Percentiles rank a stretch among this genome's conserved stretches.
These are phyloP conservation scores for Miniopterus natalensis DNA, from an alignment of 2,113 vertebrate species.

Conservation along the genomic window DNA sequence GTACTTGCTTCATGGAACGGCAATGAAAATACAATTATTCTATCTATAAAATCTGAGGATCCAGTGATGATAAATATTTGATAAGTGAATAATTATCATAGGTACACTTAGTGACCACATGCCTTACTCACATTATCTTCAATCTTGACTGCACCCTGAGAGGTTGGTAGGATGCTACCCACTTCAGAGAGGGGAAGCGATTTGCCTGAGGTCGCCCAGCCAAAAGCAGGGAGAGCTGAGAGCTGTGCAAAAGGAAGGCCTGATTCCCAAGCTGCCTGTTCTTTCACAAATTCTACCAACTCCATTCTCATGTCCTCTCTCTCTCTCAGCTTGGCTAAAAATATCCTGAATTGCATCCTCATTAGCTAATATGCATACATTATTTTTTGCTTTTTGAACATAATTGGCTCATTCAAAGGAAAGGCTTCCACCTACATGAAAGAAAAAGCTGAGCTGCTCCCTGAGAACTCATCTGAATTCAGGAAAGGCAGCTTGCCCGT, in stretches of 20 bases:
- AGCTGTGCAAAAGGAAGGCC: not conserved
- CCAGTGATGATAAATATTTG: not conserved
- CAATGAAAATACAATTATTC: not conserved
- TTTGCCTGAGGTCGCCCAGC: not conserved
- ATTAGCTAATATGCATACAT: constrained; percentile 82
- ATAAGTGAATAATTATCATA: not conserved
- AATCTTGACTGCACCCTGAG: not conserved
- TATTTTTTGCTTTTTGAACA: constrained; percentile 73
- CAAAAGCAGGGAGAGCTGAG: not conserved
- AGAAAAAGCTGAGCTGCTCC: constrained; percentile 32
- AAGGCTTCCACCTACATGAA: constrained; percentile 66
- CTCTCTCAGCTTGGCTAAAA: constrained; percentile 69
- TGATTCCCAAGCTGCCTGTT: constrained; percentile 43
- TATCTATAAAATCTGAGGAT: not conserved
- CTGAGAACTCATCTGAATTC: constrained; percentile 30
- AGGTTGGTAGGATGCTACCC: not conserved
- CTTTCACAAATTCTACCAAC: constrained; percentile 48
- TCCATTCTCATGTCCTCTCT: not conserved
- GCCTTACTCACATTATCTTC: not conserved
- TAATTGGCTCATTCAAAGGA: constrained; percentile 80
- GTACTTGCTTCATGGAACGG: not conserved
- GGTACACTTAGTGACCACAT: not conserved
- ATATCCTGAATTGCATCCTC: constrained; percentile 73
- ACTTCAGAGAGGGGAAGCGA: not conserved
- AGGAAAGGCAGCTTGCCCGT: constrained; percentile 31